Evolutionary conservation across 2,888 invertebrate genomes (phyloP).

Genomic region (Diadegma fenestrale): DNA sequence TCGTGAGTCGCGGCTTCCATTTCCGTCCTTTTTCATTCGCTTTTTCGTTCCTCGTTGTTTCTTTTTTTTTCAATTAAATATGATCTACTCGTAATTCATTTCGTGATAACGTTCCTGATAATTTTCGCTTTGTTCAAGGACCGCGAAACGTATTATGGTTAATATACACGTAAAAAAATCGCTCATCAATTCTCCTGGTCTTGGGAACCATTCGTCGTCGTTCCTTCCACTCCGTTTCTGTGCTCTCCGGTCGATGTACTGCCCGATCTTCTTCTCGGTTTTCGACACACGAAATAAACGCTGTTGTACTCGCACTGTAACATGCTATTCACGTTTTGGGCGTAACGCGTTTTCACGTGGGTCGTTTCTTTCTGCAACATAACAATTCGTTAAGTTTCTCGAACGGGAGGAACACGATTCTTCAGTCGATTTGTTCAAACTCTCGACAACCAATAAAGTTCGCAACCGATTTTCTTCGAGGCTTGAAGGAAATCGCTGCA

Average conservation of each 20-base stretch:
- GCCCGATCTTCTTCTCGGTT: slow-evolving; percentile 86
- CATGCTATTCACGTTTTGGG: slow-evolving; percentile 97
- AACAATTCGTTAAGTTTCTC: neutral
- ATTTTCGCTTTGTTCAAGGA: slow-evolving; percentile 5
- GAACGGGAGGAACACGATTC: neutral
- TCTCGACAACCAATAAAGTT: too few species aligned
- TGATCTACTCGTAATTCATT: neutral
- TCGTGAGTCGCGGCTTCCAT: slow-evolving; percentile 25
- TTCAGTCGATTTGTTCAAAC: neutral
- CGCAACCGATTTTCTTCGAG: too few species aligned
- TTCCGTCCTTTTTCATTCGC: slow-evolving; percentile 21
- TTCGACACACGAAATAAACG: slow-evolving; percentile 96
- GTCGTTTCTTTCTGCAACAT: slow-evolving; percentile 90
- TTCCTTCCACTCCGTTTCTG: slow-evolving; percentile 77
- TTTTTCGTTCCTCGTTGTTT: slow-evolving; percentile 34
- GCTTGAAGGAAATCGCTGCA: too few species aligned
- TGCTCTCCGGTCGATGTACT: slow-evolving; percentile 70
- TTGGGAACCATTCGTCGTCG: slow-evolving; percentile 75
- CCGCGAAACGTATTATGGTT: slow-evolving; percentile 22
- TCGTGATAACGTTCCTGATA: neutral
- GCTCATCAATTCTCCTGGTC: slow-evolving; percentile 75
- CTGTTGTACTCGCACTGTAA: slow-evolving; percentile 96
- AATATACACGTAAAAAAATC: neutral
- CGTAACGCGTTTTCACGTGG: slow-evolving; percentile 94
- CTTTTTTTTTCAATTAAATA: slow-evolving; percentile 15